Evolutionary conservation across 2,888 invertebrate genomes (phyloP).

Genomic region (Dasysyrphus tricinctus): DNA sequence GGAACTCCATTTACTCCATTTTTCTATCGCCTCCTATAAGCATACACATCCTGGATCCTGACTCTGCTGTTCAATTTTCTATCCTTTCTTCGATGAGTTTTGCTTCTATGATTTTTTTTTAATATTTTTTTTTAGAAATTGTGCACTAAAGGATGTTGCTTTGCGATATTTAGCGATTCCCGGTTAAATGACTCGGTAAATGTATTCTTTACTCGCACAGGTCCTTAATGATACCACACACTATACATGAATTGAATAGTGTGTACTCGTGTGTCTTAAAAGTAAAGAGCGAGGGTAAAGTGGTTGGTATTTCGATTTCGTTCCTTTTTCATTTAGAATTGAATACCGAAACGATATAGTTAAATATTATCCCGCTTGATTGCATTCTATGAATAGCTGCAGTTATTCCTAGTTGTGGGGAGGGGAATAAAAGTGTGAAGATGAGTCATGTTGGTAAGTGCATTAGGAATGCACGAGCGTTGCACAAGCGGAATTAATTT

Average conservation of each 20-base stretch:
- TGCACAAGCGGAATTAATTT: slow-evolving; percentile 17
- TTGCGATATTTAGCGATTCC: slow-evolving; percentile 69
- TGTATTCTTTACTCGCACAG: slow-evolving; percentile 47
- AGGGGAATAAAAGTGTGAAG: background rate
- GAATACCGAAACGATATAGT: slow-evolving; percentile 10
- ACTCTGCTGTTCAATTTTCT: slow-evolving; percentile 13
- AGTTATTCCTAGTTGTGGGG: background rate
- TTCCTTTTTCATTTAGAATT: background rate
- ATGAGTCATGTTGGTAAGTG: background rate
- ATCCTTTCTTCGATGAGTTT: slow-evolving; percentile 28
- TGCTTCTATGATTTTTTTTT: slow-evolving; percentile 34
- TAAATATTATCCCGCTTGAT: slow-evolving; percentile 70
- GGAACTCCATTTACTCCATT: slow-evolving; percentile 34
- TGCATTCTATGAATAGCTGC: slow-evolving; percentile 55
- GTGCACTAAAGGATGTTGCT: slow-evolving; percentile 33
- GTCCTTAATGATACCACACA: slow-evolving; percentile 66
- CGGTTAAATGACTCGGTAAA: slow-evolving; percentile 72
- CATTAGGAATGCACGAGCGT: slow-evolving; percentile 13
- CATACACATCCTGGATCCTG: slow-evolving; percentile 6
- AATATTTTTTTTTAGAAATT: background rate
- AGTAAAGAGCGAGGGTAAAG: background rate
- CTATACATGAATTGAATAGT: slow-evolving; percentile 45
- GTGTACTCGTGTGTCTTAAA: slow-evolving; percentile 10
- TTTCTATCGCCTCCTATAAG: slow-evolving; percentile 4
- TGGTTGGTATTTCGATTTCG: slow-evolving; percentile 30